Evolutionary conservation across 2,797 vertebrate species (phyloP), one percentile per base, ranked within the genome.

Genomic region (Melanotaenia maccullochi): DNA sequence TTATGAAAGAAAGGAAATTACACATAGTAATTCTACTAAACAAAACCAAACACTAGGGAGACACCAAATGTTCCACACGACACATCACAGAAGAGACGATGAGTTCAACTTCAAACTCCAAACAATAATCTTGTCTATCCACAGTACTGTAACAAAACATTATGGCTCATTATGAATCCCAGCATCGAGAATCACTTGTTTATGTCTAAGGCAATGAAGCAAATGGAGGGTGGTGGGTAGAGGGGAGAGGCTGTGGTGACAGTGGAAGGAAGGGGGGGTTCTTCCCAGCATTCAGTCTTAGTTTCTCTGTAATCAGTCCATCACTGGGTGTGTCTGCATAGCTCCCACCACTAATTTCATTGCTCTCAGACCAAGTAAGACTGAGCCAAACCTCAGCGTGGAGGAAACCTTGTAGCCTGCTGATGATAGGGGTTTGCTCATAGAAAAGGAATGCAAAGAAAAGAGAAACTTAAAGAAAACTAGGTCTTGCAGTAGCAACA

Each of bases 271-370:
- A 51, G 58, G 70, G 9, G 78, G 85, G 73, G 74, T 66, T 73
- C 89, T 85, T 90, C 81, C 76, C 82, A 87, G 79, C 28, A 62
- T 85, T 78, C 78, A 84, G 71, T 83, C 82, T 85, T 68, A 81
- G 87, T 84, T 87, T 89, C 92, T 93, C 95, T 95, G 93, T 94
- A 94, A 95, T 95, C 94, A 94, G 92, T 76, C 90, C 89, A 93
- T 95, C 88, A 78, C 86, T 92, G 94, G 94, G 93, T 93, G 94
- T 94, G 94, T 91, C 94, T 59, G 67, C 87, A 83, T 89, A 90
- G 90, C 84, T 93, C 82, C 83, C 85, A 93, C 92, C 93, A 83
- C 94, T 94, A 94, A 94, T 93, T 95, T 93, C 88, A 92, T 93
- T 94, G 82, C 89, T 89, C 87, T 83, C 79, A 85, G 86, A 89